Base-by-base conservation (phyloP, 2,797 vertebrate genomes). In the Echeneis naucrates region DNA sequence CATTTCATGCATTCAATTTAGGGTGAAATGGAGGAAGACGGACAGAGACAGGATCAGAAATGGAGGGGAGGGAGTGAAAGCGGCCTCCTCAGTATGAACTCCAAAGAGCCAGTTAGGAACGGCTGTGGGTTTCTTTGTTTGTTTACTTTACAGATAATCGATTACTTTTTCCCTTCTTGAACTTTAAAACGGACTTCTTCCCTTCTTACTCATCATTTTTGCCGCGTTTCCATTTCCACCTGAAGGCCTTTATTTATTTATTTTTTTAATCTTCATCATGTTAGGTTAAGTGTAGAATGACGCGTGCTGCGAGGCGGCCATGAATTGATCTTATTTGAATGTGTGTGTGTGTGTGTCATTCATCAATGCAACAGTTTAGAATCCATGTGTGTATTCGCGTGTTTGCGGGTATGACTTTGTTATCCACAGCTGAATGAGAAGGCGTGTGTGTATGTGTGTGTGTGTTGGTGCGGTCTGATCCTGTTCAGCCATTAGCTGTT, bases 1-100 rank as follows among this genome's bases (percentile, higher is more conserved):
- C 51, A n/a, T n/a, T n/a, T n/a, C n/a, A n/a, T 38, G 56, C 65
- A 50, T 79, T 79, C 70, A 47, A 75, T 72, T 77, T 57, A 42
- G 16, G 54, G 27, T 14, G 50, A 63, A 53, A 33, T 33, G 14
- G 21, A 38, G 16, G 47, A 27, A 53, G 56, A 40, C 6, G 40
- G 57, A 71, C 14, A 52, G 42, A 50, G 50, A 26, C 45, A 21
- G 16, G 30, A 19, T 50, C 3, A 76, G 14, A 61, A 64, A 54
- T 14, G 24, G 5, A n/a, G n/a, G 2, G n/a, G 11, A 24, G 10
- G 10, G 21, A 48, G 45, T 21, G 48, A 59, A 55, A 45, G 26
- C 45, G 51, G 17, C 12, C 24, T 48, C 10, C 45, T 66, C 26
- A 47, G 3, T 16, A 21, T 35, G 32, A 60, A 60, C 55, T 5